phyloP scores from a whole-genome alignment of 2,113 vertebrate species.

The Phyllostomus hastatus region DNA sequence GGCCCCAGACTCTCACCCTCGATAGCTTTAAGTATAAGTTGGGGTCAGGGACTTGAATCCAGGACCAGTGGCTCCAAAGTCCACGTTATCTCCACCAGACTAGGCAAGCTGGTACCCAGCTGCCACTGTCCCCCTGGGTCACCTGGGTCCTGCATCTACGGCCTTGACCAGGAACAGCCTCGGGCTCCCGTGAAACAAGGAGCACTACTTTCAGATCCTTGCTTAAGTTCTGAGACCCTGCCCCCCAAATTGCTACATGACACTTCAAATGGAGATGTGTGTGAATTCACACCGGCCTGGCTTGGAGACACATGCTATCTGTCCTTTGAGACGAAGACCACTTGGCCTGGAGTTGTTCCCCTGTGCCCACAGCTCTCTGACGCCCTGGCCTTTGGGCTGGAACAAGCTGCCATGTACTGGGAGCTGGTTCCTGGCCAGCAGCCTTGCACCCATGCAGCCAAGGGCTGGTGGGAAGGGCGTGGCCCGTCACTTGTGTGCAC shows the following conservation, averaged over 20 bases:
- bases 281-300: not conserved
- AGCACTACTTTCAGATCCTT: not conserved
- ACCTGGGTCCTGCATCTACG: no score
- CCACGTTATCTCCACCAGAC: not conserved
- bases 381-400: not conserved
- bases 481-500: fast-evolving
- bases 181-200: fast-evolving
- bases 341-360: not conserved
- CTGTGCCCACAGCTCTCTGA: not conserved
- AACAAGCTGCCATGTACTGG: no score
- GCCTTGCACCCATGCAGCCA: no score
- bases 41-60: not conserved
- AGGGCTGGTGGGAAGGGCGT: not conserved
- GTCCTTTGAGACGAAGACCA: not conserved
- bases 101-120: fast-evolving
- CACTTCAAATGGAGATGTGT: not conserved
- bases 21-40: not conserved
- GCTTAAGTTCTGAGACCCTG: not conserved
- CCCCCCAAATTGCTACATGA: not conserved
- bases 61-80: not conserved
- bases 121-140: not conserved
- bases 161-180: not conserved
- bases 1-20: not conserved
- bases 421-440: not conserved
- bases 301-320: not conserved